Percentiles rank a stretch among this genome's conserved stretches.
These are phyloP conservation scores for Anhinga rufa DNA, from an alignment of 2,113 vertebrate species.

Conservation along the genomic window DNA sequence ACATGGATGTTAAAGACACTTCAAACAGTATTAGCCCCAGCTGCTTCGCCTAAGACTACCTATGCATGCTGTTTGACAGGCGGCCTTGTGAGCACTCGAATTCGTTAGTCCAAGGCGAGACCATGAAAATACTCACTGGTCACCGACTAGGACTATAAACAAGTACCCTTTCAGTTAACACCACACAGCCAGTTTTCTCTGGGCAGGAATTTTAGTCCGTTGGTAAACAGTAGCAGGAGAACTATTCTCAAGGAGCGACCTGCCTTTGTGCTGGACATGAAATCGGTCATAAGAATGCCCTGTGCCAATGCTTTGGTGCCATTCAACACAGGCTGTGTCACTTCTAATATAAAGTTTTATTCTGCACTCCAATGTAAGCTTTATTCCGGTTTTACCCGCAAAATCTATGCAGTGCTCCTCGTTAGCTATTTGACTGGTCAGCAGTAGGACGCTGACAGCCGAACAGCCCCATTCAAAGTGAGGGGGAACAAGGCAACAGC, in stretches of 20 bases:
- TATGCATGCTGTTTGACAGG: neutral
- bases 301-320: neutral
- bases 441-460: no score
- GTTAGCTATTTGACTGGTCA: no score
- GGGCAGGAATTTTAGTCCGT: neutral
- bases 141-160: no score
- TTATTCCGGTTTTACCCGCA: neutral
- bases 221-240: neutral
- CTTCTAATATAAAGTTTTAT: neutral
- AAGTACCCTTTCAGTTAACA: neutral
- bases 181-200: neutral
- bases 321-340: no score
- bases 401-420: neutral
- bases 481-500: neutral
- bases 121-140: neutral
- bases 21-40: neutral
- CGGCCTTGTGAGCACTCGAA: neutral
- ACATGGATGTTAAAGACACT: neutral
- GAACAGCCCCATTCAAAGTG: neutral
- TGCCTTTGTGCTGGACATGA: neutral
- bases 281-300: rapidly evolving
- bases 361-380: neutral
- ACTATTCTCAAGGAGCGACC: neutral
- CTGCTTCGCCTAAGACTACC: neutral
- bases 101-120: neutral